Conservation (phyloP, 2,797 vertebrate genomes). For the Anguilla obscura region DNA sequence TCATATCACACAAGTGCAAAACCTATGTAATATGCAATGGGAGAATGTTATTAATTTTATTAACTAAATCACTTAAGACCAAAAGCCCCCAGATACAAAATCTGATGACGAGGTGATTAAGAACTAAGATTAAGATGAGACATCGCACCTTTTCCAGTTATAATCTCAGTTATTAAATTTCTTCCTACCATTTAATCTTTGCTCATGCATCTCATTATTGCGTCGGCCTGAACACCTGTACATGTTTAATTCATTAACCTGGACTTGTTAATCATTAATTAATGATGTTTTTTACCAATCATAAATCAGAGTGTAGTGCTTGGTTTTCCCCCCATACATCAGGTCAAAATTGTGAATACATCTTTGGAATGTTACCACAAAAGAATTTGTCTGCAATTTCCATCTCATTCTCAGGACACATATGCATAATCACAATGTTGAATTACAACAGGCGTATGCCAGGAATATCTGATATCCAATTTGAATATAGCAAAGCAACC, state of each 20-base stretch:
- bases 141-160: neutral
- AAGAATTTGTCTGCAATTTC: neutral
- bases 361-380: neutral
- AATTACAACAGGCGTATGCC: neutral
- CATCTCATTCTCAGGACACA: neutral
- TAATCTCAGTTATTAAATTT: neutral
- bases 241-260: neutral
- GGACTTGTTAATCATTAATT: neutral
- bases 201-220: neutral
- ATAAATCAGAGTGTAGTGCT: neutral
- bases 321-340: neutral
- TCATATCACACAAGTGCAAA: neutral
- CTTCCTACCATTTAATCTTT: neutral
- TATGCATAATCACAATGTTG: neutral
- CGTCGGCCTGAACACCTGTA: neutral
- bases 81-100: neutral
- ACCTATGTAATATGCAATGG: neutral
- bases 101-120: neutral
- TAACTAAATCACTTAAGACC: neutral
- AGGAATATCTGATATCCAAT: neutral
- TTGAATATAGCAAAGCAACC: neutral
- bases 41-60: slow-evolving; percentile 9
- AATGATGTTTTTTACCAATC: neutral
- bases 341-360: neutral
- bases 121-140: slow-evolving; percentile 3